Conservation (phyloP, 2,797 vertebrate genomes). For the Eutrigla gurnardus region DNA sequence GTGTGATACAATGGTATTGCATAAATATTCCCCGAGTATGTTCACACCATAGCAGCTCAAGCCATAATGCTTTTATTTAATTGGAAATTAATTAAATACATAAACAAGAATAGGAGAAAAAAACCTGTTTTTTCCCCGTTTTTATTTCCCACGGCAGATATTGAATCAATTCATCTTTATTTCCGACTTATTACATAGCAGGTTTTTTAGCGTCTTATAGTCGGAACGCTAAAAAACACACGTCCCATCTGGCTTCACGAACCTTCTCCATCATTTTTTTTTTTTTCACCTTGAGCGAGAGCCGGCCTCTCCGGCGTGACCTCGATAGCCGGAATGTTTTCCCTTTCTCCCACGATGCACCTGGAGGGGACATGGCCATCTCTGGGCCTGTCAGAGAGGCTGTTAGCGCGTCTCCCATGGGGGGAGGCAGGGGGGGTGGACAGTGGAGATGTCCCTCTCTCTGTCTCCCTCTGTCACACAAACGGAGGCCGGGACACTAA, state of each 20-base stretch:
- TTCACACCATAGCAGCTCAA: slow-evolving; percentile 69
- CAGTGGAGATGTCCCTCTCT: slow-evolving; percentile 67
- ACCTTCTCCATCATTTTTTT: slow-evolving; percentile 69
- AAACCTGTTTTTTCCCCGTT: slow-evolving; percentile 16
- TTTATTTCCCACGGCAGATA: slow-evolving; percentile 52
- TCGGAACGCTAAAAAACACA: slow-evolving; percentile 49
- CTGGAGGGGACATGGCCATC: slow-evolving; percentile 80
- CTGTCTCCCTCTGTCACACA: slow-evolving; percentile 77
- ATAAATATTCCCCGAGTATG: slow-evolving; percentile 71
- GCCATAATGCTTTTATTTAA: slow-evolving; percentile 74
- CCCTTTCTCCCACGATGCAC: slow-evolving; percentile 82
- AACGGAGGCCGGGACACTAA: slow-evolving; percentile 80
- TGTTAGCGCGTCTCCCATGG: slow-evolving; percentile 82
- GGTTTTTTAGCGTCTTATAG: slow-evolving; percentile 39
- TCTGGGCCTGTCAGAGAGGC: slow-evolving; percentile 80
- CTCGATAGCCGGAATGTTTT: slow-evolving; percentile 78
- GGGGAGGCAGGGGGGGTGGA: slow-evolving; percentile 67
- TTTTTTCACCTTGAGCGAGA: slow-evolving; percentile 80
- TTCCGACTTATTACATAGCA: slow-evolving; percentile 25
- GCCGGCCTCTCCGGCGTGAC: slow-evolving; percentile 67
- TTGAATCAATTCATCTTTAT: slow-evolving; percentile 62
- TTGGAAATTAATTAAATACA: slow-evolving; percentile 77
- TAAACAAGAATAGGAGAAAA: slow-evolving; percentile 64
- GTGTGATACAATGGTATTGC: slow-evolving; percentile 71
- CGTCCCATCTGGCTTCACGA: slow-evolving; percentile 61